Evolutionary conservation across 2,797 vertebrate genomes (phyloP).

Genomic region (Poecilia velifera): DNA sequence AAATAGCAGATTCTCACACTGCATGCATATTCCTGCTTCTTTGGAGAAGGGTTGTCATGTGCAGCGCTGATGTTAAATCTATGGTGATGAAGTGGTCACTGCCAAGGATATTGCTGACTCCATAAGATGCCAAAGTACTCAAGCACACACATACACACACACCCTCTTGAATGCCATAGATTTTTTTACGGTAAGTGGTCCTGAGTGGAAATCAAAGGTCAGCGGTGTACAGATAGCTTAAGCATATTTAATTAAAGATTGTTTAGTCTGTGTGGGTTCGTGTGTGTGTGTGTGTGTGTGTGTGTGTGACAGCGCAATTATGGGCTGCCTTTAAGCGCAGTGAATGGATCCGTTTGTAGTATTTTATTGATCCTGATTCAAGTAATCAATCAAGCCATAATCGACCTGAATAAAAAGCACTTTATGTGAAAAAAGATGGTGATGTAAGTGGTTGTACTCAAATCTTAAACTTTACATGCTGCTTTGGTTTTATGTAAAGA

Average conservation of each 20-base stretch:
- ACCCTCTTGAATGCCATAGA: slow-evolving; percentile 37
- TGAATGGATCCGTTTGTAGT: slow-evolving; percentile 59
- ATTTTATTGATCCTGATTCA: slow-evolving; percentile 60
- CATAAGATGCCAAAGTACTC: slow-evolving; percentile 31
- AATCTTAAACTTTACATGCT: slow-evolving; percentile 32
- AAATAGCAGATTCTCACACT: neutral
- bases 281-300: neutral
- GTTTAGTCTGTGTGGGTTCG: slow-evolving; percentile 14
- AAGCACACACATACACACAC: slow-evolving; percentile 10
- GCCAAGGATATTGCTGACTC: slow-evolving; percentile 49
- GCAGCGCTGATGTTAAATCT: slow-evolving; percentile 21
- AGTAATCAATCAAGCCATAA: slow-evolving; percentile 66
- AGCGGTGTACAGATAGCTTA: slow-evolving; percentile 45
- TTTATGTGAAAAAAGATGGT: slow-evolving; percentile 51
- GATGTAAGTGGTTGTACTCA: slow-evolving; percentile 25
- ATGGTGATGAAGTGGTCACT: slow-evolving; percentile 46
- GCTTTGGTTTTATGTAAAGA: slow-evolving; percentile 39
- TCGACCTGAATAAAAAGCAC: slow-evolving; percentile 69
- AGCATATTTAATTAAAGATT: slow-evolving; percentile 65
- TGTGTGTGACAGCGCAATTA: neutral
- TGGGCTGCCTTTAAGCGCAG: slow-evolving; percentile 19
- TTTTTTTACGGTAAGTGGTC: slow-evolving; percentile 62
- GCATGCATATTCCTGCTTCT: neutral
- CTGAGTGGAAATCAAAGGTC: slow-evolving; percentile 67
- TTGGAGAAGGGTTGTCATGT: slow-evolving; percentile 13